Evolutionary conservation across 2,113 vertebrate genomes (phyloP), one percentile per base, ranked within the genome.

Genomic region (Macrotis lagotis): DNA sequence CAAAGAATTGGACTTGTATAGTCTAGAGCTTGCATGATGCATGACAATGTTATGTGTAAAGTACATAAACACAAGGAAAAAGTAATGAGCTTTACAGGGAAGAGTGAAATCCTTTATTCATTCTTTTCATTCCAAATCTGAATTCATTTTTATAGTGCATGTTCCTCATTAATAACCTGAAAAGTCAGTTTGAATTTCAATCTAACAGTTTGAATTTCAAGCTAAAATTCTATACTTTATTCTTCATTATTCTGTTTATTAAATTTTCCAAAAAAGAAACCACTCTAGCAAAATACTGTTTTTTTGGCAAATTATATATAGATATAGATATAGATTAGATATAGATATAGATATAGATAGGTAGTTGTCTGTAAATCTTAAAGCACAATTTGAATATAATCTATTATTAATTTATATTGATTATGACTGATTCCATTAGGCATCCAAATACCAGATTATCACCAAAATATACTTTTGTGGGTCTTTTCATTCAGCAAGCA

Each of bases 51-150:
- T 14, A 88, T 89, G 49, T 90, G 88, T 48, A 48, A 91, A 66
- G 52, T 51, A 24, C 47, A 47, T 28, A 94, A 96, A 94, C 51
- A 91, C 66, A 93, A 49, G 93, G 50, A 96, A 59, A 59, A 92
- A 96, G 97, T 96, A 95, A 19, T 91, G 92, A 93, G 96, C 97
- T 97, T 97, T 98, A 97, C 98, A 97, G 97, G 98, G 97, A 97
- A 93, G 96, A 97, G 95, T 51, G 5, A n/a, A 83, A 44, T 83
- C 7, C 66, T 83, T 97, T 96, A 93, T 97, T 98, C 98, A 96
- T 97, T 98, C 97, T 97, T 96, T 51, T 48, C 91, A 66, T 96
- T 96, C 96, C 0, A 0, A 89, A 91, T 90, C 16, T 83, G 55
- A 93, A 26, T 91, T 96, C 90, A 83, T 28, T 47, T 89, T 92